These are phyloP conservation scores for Toxotes jaculatrix DNA, from an alignment of 2,113 vertebrate species.

Conservation along the genomic window DNA sequence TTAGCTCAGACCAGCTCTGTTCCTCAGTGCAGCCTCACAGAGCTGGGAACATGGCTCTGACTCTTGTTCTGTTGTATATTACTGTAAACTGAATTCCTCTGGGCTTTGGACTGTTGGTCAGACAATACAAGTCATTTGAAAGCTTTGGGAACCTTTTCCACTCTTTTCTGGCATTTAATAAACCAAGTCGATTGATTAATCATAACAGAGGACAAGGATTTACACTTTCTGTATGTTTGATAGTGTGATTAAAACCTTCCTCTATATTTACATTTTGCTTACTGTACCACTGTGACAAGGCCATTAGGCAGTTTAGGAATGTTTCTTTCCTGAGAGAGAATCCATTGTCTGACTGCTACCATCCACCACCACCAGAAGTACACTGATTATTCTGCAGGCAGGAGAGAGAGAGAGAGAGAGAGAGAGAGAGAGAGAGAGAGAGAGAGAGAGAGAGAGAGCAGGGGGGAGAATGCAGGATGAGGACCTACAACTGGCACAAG, in stretches of 20 bases:
- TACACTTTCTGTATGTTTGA: background rate
- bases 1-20: too few species aligned
- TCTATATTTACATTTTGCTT: conserved; percentile 33
- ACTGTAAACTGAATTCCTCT: too few species aligned
- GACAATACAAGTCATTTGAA: background rate
- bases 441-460: background rate
- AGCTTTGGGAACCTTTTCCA: background rate
- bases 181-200: too few species aligned
- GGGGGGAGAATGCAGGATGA: conserved; percentile 45
- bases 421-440: background rate
- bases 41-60: too few species aligned
- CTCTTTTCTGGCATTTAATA: background rate
- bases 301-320: conserved; percentile 4
- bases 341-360: conserved; percentile 27
- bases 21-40: too few species aligned
- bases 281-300: conserved; percentile 3
- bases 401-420: background rate
- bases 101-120: background rate
- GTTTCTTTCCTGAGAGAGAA: conserved; percentile 22
- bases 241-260: conserved; percentile 17
- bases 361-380: background rate
- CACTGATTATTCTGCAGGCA: conserved; percentile 32
- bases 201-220: background rate
- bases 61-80: too few species aligned
- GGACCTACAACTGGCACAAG: conserved; percentile 42